Evolutionary conservation across 2,797 vertebrate genomes (phyloP), one percentile per base, ranked within the genome.

Genomic region (Spinibarbus caldwelli): DNA sequence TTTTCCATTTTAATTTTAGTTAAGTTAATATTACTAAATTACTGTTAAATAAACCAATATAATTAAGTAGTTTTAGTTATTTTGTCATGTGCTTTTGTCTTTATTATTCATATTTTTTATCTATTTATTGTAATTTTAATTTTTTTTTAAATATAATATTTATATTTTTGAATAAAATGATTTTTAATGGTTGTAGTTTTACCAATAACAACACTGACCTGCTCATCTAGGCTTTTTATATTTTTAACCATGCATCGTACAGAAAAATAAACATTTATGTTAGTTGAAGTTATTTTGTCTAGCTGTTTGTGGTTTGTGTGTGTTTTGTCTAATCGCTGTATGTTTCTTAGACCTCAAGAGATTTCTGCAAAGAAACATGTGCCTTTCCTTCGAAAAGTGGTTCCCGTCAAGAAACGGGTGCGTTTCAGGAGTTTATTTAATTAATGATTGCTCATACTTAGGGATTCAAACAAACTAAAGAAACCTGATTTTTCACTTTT

Each of bases 351-450:
- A 78, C 98, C 98, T 1, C 21, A 95, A 91, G 97, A 99, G 93
- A 93, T 98, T 77, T 98, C 98, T 34, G 91, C 97, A 59, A 99
- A 98, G 92, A 94, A 83, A 7, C 94, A 85, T 0, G 96, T 94
- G 0, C 95, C 97, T 1, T 97, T 96, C 89, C 93, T 99, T 43
- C 93, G 98, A 64, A 96, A 96, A 81, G 96, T 97, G 0, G 62
- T 96, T 41, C 67, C 95, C 1, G 88, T 94, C 78, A 96, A 88
- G 90, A 97, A 96, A 89, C 90, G 93, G 41, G 98, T 98, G 26
- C 0, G 1, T 80, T 85, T 73, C 0, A 23, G 19, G 2, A 19
- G 14, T 52, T 62, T 43, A 21, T 59, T 43, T 41, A 49, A 29
- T 68, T 38, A n/a, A n/a, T n/a, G n/a, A 3, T 5, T 34, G 4